A percentile compares a stretch with the other conserved stretches of the same genome.
Conservation (phyloP, 2,113 vertebrate genomes). For the Mirza zaza region DNA sequence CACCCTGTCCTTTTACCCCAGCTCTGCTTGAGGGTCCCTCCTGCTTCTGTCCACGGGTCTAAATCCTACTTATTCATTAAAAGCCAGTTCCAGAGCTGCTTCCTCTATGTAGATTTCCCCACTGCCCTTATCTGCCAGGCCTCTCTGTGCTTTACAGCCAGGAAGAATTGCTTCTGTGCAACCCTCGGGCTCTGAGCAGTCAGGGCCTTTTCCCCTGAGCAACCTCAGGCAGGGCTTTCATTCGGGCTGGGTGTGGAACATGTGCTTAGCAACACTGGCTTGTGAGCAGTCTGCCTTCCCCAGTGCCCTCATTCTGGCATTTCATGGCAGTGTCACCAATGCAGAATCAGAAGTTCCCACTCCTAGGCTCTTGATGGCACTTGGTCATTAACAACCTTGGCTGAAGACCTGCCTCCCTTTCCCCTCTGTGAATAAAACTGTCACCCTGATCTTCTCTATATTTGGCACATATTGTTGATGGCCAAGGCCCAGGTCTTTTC, state of each 20-base stretch:
- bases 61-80: neutral
- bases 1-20: neutral
- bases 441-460: neutral
- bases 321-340: neutral
- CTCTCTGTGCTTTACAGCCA: neutral
- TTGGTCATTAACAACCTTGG: neutral
- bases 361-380: neutral
- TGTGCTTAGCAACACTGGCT: neutral
- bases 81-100: neutral
- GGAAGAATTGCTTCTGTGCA: neutral
- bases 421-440: neutral
- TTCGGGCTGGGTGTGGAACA: neutral
- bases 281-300: neutral
- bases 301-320: neutral
- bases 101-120: neutral
- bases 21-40: neutral
- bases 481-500: neutral
- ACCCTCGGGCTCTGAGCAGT: neutral
- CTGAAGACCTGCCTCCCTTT: slow-evolving; percentile 15
- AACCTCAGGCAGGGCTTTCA: neutral
- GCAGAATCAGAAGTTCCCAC: neutral
- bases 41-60: neutral
- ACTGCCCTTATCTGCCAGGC: neutral
- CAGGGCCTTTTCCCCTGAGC: neutral
- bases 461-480: neutral